A percentile compares a stretch with the other conserved stretches of the same genome.
These are phyloP conservation scores for Oncopodura yosiiana DNA, from an alignment of 1,140 invertebrate genomes.

Conservation along the genomic window DNA sequence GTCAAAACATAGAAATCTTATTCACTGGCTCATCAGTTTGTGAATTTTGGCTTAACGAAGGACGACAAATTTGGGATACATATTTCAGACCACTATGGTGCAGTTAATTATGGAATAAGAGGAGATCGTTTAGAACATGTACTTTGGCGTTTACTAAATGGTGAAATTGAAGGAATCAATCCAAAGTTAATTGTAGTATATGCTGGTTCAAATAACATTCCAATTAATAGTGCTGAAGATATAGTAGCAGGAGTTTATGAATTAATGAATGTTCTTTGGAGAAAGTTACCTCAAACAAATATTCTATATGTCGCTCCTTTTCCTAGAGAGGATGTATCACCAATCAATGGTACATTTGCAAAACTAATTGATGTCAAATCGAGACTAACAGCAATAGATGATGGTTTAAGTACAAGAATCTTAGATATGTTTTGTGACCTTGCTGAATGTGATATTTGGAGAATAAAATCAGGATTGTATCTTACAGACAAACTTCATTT, in stretches of 20 bases:
- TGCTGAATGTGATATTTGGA: background rate
- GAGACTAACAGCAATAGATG: background rate
- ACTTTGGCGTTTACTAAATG: slow-evolving; percentile 49
- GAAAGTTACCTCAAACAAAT: background rate
- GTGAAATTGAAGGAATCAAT: slow-evolving; percentile 45
- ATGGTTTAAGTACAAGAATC: too few species aligned
- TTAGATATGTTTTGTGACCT: slow-evolving; percentile 10
- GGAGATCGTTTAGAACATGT: slow-evolving; percentile 50
- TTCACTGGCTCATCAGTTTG: slow-evolving; percentile 4
- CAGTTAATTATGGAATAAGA: slow-evolving; percentile 49
- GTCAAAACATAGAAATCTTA: background rate
- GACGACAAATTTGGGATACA: slow-evolving; percentile 11
- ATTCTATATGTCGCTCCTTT: background rate
- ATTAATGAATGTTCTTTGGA: background rate
- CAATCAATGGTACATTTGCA: background rate
- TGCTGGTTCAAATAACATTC: slow-evolving; percentile 21
- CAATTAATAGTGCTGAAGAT: background rate
- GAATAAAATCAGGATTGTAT: background rate
- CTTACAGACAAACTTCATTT: slow-evolving; percentile 2
- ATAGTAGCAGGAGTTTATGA: background rate
- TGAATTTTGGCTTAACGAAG: slow-evolving; percentile 1
- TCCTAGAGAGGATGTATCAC: background rate
- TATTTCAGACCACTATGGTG: slow-evolving; percentile 19
- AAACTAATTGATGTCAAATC: background rate
- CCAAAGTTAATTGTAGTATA: slow-evolving; percentile 40